Base-by-base conservation (phyloP, 2,888 invertebrate species). In the Glaucopsyche alexis region DNA sequence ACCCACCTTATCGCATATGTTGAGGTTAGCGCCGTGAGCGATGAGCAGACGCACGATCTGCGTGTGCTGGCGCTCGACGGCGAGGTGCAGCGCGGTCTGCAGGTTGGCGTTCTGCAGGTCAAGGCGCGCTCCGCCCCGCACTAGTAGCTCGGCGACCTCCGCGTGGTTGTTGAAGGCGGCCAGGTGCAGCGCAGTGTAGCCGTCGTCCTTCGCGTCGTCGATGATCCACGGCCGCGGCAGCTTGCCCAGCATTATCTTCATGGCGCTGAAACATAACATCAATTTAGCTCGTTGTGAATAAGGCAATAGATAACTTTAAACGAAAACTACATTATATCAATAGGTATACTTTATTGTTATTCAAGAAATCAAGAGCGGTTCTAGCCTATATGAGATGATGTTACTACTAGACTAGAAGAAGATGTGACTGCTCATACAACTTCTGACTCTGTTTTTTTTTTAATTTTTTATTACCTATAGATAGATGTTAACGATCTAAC, bases 191-290 rank as follows among this genome's bases (percentile, higher is more conserved):
- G 99, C 99, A 0, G 99, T 98, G 91, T 99, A 99, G 1, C 99
- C 99, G 84, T 99, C 99, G 87, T 99, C 99, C 86, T 99, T 99
- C 83, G 98, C 99, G 91, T 99, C 99, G 88, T 99, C 99, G 74
- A 99, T 98, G 83, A 99, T 97, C 99, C 99, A 99, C 3, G 98
- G 96, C 40, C 99, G 95, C 50, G 98, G 98, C 76, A 99, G 94
- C 91, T 99, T 99, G 72, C 97, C 96, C 81, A 99, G 93, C 83
- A 99, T 94, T 83, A 98, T 98, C 85, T 98, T 96, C 98, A 99
- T 99, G 72, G 99, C 99, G 91, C 99, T 98, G 93, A 75, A 95
- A 78, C 19, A 13, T 9, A n/a, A 16, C 11, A 11, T 67, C 45
- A 67, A 11, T 66, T 42, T 29, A 40, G 19, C 29, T 29, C 29